Evolutionary conservation across 2,888 invertebrate species (phyloP), one percentile per base, ranked within the genome.

Genomic region (Ferdinandea cuprea): DNA sequence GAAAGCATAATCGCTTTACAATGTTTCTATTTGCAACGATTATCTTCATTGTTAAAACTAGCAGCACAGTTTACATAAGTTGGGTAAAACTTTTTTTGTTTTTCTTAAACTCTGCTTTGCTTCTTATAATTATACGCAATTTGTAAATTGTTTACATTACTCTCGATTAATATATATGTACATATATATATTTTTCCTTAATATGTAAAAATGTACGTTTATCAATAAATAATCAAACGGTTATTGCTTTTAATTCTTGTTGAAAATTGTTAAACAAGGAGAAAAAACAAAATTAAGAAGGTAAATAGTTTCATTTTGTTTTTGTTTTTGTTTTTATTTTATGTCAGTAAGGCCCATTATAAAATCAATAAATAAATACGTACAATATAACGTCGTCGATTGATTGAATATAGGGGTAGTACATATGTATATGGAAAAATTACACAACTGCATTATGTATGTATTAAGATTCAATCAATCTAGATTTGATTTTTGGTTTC

Each of bases 181-280:
- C n/a, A n/a, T n/a, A n/a, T n/a, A n/a, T n/a, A n/a, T n/a, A n/a
- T 61, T 25, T 61, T 61, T 71, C 42, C 72, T 83, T 81, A 77
- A 6, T 63, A 68, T 78, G 68, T 83, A 83, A 72, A 83, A 68
- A 58, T 83, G 25, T 78, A 78, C 35, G 44, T 73, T 78, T 77
- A 69, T 66, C 48, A 66, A 61, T 81, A 63, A 61, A 76, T 73
- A 73, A 68, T 72, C 15, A 83, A 66, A 63, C 46, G 35, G 68
- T 83, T 83, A 83, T 83, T 83, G 83, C 83, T 83, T 83, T 83
- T 66, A 73, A 69, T 71, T 69, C 58, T 76, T 81, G 50, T 74
- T 58, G 32, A 30, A 54, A 68, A 56, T 58, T 40, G 5, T 8
- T n/a, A 65, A 69, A 69, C 32, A 52, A 72, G n/a, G 21, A 66